Evolutionary conservation across 2,113 vertebrate species (phyloP).

Genomic region (Hymenochirus boettgeri): DNA sequence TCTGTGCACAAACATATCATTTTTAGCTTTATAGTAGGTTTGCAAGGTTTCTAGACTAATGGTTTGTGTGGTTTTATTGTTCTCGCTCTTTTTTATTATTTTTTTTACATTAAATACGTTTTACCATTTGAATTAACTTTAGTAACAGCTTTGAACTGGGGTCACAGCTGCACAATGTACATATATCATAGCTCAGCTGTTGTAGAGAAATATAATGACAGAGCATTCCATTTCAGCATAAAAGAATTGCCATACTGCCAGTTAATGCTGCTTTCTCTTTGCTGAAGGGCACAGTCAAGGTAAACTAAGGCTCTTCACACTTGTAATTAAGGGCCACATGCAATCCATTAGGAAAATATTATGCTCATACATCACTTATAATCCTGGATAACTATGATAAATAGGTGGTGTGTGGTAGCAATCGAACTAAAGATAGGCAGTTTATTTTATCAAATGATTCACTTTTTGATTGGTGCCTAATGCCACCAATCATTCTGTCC

Average conservation of each 20-base stretch:
- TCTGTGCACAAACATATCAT: no score
- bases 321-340: background rate
- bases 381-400: no score
- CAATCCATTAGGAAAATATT: no score
- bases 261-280: slow-evolving; percentile 21
- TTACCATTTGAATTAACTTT: slow-evolving; percentile 41
- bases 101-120: slow-evolving; percentile 17
- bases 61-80: slow-evolving; percentile 33
- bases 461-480: no score
- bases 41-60: no score
- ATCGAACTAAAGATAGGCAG: no score
- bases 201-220: slow-evolving; percentile 44
- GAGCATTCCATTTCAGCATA: slow-evolving; percentile 32
- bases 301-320: slow-evolving; percentile 34
- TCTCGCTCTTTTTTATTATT: background rate
- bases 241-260: slow-evolving; percentile 29
- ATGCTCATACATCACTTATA: no score
- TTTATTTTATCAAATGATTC: no score
- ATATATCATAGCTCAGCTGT: slow-evolving; percentile 42
- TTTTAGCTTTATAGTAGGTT: no score
- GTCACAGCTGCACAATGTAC: slow-evolving; percentile 46
- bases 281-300: slow-evolving; percentile 9
- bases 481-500: no score
- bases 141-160: slow-evolving; percentile 47
- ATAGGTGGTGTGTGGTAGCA: no score